A percentile compares a stretch with the other conserved stretches of the same genome.
These are phyloP conservation scores for Peromyscus maniculatus DNA, from an alignment of 2,113 vertebrate species.

Conservation along the genomic window DNA sequence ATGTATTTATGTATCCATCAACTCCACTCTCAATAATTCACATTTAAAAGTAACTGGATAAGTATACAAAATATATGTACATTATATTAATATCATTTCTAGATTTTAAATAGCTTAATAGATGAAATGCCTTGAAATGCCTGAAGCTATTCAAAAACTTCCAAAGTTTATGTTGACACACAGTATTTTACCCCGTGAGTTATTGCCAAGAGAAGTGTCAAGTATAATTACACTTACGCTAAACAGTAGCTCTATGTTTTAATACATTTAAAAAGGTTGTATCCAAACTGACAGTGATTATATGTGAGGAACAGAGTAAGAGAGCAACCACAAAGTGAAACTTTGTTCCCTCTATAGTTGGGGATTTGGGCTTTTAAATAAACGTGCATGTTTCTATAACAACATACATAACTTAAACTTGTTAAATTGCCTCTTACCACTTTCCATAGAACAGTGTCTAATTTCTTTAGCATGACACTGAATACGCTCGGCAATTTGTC, in stretches of 20 bases:
- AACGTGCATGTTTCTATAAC: too few species aligned
- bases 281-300: conserved; percentile 20
- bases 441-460: conserved; percentile 15
- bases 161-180: neutral
- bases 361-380: conserved; percentile 10
- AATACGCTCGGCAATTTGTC: neutral
- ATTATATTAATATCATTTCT: conserved; percentile 52
- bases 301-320: conserved; percentile 22
- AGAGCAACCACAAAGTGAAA: neutral
- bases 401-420: neutral
- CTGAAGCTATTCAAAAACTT: conserved; percentile 5
- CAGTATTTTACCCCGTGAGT: neutral
- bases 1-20: neutral
- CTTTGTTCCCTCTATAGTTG: neutral
- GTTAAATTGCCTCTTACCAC: neutral
- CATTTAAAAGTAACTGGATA: conserved; percentile 33
- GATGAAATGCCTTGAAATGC: conserved; percentile 25
- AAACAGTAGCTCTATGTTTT: conserved; percentile 44
- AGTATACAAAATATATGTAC: neutral
- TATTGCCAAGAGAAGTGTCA: neutral
- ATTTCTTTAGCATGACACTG: neutral
- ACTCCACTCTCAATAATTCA: conserved; percentile 57
- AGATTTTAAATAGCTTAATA: conserved; percentile 3
- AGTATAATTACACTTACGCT: neutral
- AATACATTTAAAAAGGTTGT: conserved; percentile 30